These are phyloP conservation scores for Bombycilla garrulus DNA, from an alignment of 2,113 vertebrate species.

Conservation along the genomic window DNA sequence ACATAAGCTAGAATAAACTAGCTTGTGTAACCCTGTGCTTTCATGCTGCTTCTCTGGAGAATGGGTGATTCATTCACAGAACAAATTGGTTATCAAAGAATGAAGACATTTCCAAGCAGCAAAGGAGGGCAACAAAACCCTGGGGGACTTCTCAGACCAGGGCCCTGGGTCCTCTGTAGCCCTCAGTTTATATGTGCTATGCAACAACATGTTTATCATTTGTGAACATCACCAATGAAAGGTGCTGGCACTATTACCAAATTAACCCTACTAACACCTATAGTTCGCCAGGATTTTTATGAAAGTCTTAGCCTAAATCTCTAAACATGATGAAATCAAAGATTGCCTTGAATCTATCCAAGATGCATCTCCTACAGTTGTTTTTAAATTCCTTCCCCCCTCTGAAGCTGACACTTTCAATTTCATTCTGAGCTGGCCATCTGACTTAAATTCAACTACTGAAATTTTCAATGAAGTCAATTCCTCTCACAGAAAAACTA, in stretches of 20 bases:
- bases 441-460: neutral
- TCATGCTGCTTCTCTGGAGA: neutral
- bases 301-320: neutral
- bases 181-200: rapidly evolving
- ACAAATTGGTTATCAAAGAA: neutral
- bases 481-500: neutral
- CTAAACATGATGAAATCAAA: neutral
- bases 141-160: neutral
- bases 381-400: rapidly evolving
- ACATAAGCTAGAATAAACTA: neutral
- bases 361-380: neutral
- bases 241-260: neutral
- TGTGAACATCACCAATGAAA: neutral
- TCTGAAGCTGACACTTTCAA: neutral
- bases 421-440: neutral
- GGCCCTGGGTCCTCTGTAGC: neutral
- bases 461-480: neutral
- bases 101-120: neutral
- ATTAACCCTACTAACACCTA: neutral
- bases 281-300: neutral
- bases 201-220: rapidly evolving
- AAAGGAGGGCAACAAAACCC: neutral
- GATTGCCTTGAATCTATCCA: neutral
- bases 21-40: neutral
- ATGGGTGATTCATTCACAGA: neutral